phyloP scores from a whole-genome alignment of 2,888 invertebrate genomes.

The Pachydiplax longipennis region DNA sequence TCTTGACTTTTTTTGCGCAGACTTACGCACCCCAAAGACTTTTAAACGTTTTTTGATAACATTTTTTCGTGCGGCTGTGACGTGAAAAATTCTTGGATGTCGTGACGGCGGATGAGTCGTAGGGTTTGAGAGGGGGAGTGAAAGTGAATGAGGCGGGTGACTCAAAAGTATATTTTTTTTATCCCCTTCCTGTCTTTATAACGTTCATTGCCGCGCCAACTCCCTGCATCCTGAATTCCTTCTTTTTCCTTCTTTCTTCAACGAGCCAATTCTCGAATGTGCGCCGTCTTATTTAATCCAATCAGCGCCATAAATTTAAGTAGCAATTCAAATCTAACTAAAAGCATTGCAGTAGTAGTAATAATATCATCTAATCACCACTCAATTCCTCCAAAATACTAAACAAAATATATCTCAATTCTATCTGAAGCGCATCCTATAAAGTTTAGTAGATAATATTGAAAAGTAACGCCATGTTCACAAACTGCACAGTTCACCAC shows the following conservation, averaged over 20 bases:
- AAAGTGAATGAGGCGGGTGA: neutral
- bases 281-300: neutral
- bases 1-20: neutral
- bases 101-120: neutral
- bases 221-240: neutral
- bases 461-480: no score
- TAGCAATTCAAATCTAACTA: no score
- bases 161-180: neutral
- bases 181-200: constrained; percentile 25
- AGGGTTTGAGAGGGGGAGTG: neutral
- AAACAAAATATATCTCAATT: no score
- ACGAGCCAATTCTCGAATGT: neutral
- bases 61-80: neutral
- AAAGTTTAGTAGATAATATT: no score
- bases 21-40: neutral
- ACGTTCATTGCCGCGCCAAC: neutral
- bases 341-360: no score
- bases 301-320: no score
- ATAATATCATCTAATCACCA: no score
- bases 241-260: neutral
- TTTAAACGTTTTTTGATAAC: neutral
- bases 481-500: no score
- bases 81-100: constrained; percentile 2
- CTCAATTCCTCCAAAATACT: no score
- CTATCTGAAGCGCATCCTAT: no score